Base-by-base conservation (phyloP, 2,888 invertebrate species). In the Deilephila porcellus region DNA sequence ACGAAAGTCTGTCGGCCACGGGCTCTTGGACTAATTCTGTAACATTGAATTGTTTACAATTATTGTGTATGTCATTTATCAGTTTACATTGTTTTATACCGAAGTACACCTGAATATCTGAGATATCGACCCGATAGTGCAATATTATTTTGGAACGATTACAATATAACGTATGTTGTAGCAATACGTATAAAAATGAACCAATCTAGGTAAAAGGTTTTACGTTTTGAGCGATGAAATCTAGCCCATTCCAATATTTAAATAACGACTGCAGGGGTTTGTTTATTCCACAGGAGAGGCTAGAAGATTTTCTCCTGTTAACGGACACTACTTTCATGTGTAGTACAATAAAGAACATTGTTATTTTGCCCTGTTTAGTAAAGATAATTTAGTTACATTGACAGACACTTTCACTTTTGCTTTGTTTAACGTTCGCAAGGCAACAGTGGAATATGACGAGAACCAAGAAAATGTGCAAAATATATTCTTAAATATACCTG, bases 361-460 rank as follows among this genome's bases (percentile, higher is more conserved):
- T 45, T 45, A 45, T 60, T 17, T 60, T 29, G 14, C 60, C 29
- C 17, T 29, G 25, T 29, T 29, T 14, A 14, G 60, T 60, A 60
- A 11, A 14, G 11, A 6, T 56, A 56, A 60, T 60, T 60, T 60
- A 29, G 60, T 29, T 25, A 52, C 67, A 45, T 32, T 37, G 34
- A 34, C 29, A 29, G 19, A 45, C 34, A 52, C 45, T 67, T 67
- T 67, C 37, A n/a, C 60, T 60, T 60, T 60, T 60, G 60, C 60
- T 29, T 60, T 60, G 60, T 60, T 60, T 32, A 60, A 29, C 60
- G 60, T 60, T 60, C 25, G 25, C 29, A 4, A 60, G 60, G 25
- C 25, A 59, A 8, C 8, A 20, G n/a, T 1, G 29, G 20, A 60
- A 60, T 29, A 60, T 60, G 60, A 60, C 60, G 25, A 60, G 11